Evolutionary conservation across 2,888 invertebrate species (phyloP), one percentile per base, ranked within the genome.

Genomic region (Andrena hattorfiana): DNA sequence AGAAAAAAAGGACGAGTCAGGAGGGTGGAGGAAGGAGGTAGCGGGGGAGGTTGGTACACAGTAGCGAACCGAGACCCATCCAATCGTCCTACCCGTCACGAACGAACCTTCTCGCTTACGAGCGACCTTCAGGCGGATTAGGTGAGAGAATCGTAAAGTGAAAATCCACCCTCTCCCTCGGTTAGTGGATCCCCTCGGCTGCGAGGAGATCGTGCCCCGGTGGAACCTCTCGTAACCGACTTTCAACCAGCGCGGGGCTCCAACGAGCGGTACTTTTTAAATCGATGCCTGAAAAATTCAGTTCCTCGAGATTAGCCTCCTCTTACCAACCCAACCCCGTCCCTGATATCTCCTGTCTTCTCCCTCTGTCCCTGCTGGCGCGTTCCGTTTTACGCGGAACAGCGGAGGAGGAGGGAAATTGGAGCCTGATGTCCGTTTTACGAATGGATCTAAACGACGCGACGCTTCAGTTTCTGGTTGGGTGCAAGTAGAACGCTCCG

Each of bases 101-200:
- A 85, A 86, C 81, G 77, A 70, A 77, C 76, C 74, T 78, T 80
- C 78, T 83, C 85, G 85, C 78, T 87, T 87, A 86, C 85, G 88
- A 88, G 86, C 85, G 77, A 86, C 87, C 83, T 86, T 87, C 86
- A 77, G 84, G 76, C 82, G 89, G 89, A 89, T 89, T 89, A 89
- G 88, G 85, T 81, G 85, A 83, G 87, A 87, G 83, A 83, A 87
- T 85, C 87, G 85, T 85, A 85, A 86, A 88, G 88, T 84, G 88
- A 88, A 89, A 85, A 89, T 87, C 84, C 77, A 74, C 71, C 72
- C 20, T 48, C 72, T 28, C 26, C 30, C 10, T n/a, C 64, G 54
- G 60, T 67, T 35, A 64, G 62, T n/a, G 60, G 42, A 73, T 77
- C 51, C 73, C 51, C 56, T 7, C 49, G 54, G 20, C 49, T 26